Base-by-base conservation (phyloP, 2,113 vertebrate species). In the Grallaria varia region DNA sequence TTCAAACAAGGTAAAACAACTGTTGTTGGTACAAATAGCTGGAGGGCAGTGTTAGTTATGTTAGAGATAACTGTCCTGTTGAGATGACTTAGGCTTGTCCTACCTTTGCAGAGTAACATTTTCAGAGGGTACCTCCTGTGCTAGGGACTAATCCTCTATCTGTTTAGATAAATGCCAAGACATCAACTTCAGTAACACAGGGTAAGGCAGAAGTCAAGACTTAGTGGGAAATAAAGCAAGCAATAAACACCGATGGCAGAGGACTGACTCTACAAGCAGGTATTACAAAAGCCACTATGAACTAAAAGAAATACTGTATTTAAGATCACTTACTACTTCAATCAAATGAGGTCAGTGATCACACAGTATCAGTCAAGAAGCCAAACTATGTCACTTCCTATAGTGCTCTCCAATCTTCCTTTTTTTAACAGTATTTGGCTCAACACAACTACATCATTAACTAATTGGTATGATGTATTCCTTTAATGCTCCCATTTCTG, bases 381-480 rank as follows among this genome's bases (percentile, higher is more conserved):
- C 83, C 92, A 93, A 90, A 84, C 52, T 59, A 47, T 63, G 59
- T 94, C 76, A 96, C 93, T 89, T 97, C 79, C 94, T 96, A 84
- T 67, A 92, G 47, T 19, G 42, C 59, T 95, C 21, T 88, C 93
- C 92, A 95, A 56, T 7, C 30, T 49, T 55, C 37, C 18, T 42
- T 58, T 85, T 90, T 83, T 80, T 50, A 76, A 78, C 18, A 89
- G 39, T 47, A 74, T 39, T 92, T 96, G 86, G 88, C 96, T 72
- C 86, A 85, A 69, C 72, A 84, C 79, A 88, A 71, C 55, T 30
- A 74, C n/a, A 82, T 87, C 56, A 82, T 95, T 91, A 93, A 80
- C 76, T 94, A 95, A 95, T 94, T 75, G 89, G 17, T 88, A 67
- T 80, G 83, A 93, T 87, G 88, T 89, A 93, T 92, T 90, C 92